Evolutionary conservation across 1,140 invertebrate species (phyloP).

Genomic region (Daktulosphaira vitifoliae): DNA sequence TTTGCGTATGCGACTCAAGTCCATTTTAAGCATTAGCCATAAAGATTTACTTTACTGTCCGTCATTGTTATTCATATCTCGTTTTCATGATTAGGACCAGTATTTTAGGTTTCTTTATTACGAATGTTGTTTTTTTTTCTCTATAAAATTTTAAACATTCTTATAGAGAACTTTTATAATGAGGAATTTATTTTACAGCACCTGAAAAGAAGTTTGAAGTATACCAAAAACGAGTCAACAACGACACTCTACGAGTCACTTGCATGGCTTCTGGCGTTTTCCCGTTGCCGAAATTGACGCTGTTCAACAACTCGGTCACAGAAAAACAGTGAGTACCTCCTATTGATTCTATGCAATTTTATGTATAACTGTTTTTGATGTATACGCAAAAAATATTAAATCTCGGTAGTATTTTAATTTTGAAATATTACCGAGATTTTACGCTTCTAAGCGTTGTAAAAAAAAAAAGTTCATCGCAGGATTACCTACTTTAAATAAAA

Average conservation of each 20-base stretch:
- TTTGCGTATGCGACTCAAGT: too few species aligned
- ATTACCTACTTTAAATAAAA: too few species aligned
- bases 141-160: too few species aligned
- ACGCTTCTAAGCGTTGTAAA: too few species aligned
- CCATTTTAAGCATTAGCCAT: slow-evolving; percentile 1
- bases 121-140: not conserved
- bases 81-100: slow-evolving; percentile 14
- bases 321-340: slow-evolving; percentile 31
- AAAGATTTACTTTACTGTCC: not conserved
- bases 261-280: slow-evolving; percentile 49
- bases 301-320: slow-evolving; percentile 39
- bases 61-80: slow-evolving; percentile 23
- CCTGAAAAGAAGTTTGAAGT: slow-evolving; percentile 49
- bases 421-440: too few species aligned
- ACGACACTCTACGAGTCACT: slow-evolving; percentile 47
- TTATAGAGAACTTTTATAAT: too few species aligned
- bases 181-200: slow-evolving; percentile 46
- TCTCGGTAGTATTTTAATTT: too few species aligned
- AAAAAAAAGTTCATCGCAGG: too few species aligned
- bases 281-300: slow-evolving; percentile 48
- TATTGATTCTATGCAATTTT: too few species aligned
- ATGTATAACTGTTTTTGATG: too few species aligned
- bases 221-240: slow-evolving; percentile 44
- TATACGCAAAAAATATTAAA: too few species aligned
- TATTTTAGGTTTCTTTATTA: slow-evolving; percentile 12